Conservation (phyloP, 2,888 invertebrate genomes). For the Lasioglossum pauxillum region DNA sequence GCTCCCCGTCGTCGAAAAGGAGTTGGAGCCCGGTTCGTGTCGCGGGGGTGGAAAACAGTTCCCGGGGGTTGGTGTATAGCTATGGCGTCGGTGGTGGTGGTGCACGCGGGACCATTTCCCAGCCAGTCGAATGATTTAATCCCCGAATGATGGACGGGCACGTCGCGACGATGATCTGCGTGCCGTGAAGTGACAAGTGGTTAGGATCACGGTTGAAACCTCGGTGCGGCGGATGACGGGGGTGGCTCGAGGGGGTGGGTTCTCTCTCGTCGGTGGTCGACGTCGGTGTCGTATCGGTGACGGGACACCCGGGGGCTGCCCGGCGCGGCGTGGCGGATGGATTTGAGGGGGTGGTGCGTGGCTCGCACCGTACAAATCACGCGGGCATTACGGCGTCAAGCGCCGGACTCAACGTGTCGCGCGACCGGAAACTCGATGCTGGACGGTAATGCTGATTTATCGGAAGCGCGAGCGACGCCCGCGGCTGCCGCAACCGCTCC, state of each 20-base stretch:
- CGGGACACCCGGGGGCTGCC: conserved; percentile 44
- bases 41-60: neutral
- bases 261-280: conserved; percentile 60
- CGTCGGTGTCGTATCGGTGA: conserved; percentile 61
- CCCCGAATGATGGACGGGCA: conserved; percentile 83
- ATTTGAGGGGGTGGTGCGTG: conserved; percentile 64
- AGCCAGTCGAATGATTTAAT: conserved; percentile 82
- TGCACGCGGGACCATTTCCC: conserved; percentile 66
- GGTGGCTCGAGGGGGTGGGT: conserved; percentile 56
- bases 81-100: neutral
- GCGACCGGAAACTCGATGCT: conserved; percentile 80
- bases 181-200: conserved; percentile 84
- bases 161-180: conserved; percentile 83
- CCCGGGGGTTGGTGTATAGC: neutral
- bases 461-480: conserved; percentile 67
- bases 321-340: conserved; percentile 58
- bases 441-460: conserved; percentile 83
- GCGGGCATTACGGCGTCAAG: conserved; percentile 83
- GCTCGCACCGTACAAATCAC: conserved; percentile 83
- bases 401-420: conserved; percentile 81
- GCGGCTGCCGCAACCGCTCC: conserved; percentile 12
- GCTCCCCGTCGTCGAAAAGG: conserved; percentile 58
- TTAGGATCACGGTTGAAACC: conserved; percentile 82
- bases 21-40: conserved; percentile 36
- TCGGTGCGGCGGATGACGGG: conserved; percentile 70